Evolutionary conservation across 1,140 invertebrate genomes (phyloP).

Genomic region (Ridgeia piscesae): DNA sequence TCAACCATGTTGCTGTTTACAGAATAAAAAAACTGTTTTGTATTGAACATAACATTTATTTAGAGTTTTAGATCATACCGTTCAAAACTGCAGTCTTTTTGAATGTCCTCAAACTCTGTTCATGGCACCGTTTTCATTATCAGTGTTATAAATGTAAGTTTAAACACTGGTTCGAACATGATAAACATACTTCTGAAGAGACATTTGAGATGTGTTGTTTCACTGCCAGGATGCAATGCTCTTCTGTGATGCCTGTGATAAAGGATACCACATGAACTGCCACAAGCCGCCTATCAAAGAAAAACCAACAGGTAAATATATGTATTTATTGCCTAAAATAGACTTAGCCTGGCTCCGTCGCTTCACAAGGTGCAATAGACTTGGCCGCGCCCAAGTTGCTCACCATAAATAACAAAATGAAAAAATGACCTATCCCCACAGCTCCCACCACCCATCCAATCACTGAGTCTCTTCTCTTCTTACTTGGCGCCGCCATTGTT

Average conservation of each 20-base stretch:
- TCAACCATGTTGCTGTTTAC: background rate
- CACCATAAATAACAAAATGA: too few species aligned
- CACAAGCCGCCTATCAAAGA: conserved; percentile 60
- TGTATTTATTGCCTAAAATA: background rate
- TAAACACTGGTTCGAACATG: background rate
- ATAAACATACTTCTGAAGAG: background rate
- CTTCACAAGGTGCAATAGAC: too few species aligned
- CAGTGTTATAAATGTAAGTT: background rate
- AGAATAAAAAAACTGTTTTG: background rate
- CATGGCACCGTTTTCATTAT: background rate
- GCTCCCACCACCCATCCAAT: too few species aligned
- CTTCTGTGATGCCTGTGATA: conserved; percentile 79
- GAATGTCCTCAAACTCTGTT: background rate
- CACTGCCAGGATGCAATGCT: conserved; percentile 67
- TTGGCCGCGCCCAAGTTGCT: too few species aligned
- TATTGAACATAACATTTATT: too few species aligned
- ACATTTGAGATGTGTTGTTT: background rate
- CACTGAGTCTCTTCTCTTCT: too few species aligned
- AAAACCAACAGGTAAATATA: conserved; percentile 37
- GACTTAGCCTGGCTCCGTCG: too few species aligned
- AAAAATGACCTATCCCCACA: too few species aligned
- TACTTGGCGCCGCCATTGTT: too few species aligned
- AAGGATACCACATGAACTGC: conserved; percentile 78
- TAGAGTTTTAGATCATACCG: too few species aligned
- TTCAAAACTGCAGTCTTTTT: background rate